Conservation (phyloP, 2,113 vertebrate genomes). For the Myrmophylax atrothorax region DNA sequence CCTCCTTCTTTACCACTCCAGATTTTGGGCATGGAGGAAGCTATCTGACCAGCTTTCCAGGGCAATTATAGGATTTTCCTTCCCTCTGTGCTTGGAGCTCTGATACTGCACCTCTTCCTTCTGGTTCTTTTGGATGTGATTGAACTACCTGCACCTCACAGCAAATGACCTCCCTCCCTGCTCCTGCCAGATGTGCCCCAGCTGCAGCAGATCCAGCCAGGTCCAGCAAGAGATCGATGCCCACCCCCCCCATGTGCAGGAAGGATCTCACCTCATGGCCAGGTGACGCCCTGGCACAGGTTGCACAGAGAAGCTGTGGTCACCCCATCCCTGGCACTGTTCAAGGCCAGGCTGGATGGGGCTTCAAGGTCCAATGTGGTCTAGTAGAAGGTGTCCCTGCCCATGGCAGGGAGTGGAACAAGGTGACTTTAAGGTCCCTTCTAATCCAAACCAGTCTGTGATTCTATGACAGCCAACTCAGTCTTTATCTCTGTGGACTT, state of each 20-base stretch:
- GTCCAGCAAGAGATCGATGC: neutral
- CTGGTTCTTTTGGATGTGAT: fast-evolving
- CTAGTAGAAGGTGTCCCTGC: neutral
- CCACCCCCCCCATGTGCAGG: neutral
- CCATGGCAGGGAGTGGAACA: neutral
- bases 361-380: neutral
- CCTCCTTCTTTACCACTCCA: neutral
- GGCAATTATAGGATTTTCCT: fast-evolving
- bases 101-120: neutral
- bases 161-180: fast-evolving
- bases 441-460: neutral
- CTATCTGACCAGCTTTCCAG: neutral
- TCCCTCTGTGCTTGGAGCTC: neutral
- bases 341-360: neutral
- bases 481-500: neutral
- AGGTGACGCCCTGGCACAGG: neutral
- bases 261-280: neutral
- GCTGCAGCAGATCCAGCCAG: neutral
- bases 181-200: neutral
- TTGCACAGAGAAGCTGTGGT: neutral
- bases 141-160: neutral
- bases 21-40: neutral
- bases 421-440: neutral
- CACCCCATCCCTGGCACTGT: neutral
- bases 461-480: neutral